Evolutionary conservation across 1,140 invertebrate species (phyloP).

Genomic region (Pogonomyrmex barbatus): DNA sequence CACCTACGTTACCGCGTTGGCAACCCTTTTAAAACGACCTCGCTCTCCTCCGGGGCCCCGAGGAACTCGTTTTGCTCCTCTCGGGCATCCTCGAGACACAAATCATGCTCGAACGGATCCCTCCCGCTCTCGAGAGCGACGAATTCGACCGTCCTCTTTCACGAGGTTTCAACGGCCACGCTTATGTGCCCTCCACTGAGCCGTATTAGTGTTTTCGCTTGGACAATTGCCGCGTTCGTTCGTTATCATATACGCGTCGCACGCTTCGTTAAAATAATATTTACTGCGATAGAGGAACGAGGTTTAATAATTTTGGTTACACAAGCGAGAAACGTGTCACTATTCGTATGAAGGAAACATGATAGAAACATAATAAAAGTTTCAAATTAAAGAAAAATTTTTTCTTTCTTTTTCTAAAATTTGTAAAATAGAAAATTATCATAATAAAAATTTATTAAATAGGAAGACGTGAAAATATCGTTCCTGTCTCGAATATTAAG

Average conservation of each 20-base stretch:
- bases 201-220: slow-evolving; percentile 41
- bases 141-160: slow-evolving; percentile 65
- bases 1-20: slow-evolving; percentile 48
- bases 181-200: slow-evolving; percentile 1
- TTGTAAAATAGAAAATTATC: background rate
- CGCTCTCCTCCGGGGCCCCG: slow-evolving; percentile 1
- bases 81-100: slow-evolving; percentile 54
- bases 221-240: slow-evolving; percentile 13
- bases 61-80: slow-evolving; percentile 45
- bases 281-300: background rate
- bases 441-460: background rate
- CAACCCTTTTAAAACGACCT: slow-evolving; percentile 61
- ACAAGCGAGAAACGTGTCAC: background rate
- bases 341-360: background rate
- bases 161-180: slow-evolving; percentile 54
- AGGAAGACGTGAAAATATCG: background rate
- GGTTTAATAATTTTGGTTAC: background rate
- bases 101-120: slow-evolving; percentile 64
- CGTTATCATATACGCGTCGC: slow-evolving; percentile 10
- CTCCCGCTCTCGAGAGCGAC: slow-evolving; percentile 59
- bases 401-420: background rate
- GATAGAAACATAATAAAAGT: background rate
- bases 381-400: background rate
- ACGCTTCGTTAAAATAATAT: slow-evolving; percentile 20
- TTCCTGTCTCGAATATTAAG: background rate